These are phyloP conservation scores for Octomys mimax DNA, from an alignment of 2,797 vertebrate genomes.

Conservation along the genomic window DNA sequence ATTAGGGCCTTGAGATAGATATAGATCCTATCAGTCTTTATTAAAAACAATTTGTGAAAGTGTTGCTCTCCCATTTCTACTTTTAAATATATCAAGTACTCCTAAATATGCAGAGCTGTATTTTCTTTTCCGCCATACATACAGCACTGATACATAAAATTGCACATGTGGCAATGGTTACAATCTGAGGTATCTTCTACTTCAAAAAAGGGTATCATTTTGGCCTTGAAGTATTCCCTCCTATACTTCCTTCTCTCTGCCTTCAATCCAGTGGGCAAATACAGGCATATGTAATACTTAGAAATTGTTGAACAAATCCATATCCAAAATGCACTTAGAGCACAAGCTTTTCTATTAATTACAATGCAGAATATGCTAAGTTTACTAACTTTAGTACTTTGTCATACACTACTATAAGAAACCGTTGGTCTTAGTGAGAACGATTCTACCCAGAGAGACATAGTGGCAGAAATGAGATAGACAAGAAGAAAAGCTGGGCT, in stretches of 20 bases:
- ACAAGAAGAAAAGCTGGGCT: too few relatives aligned
- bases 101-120: background rate
- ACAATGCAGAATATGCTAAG: background rate
- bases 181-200: background rate
- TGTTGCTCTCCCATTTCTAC: background rate
- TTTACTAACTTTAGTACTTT: background rate
- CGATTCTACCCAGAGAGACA: too few relatives aligned
- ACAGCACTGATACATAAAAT: background rate
- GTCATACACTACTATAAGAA: background rate
- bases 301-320: background rate
- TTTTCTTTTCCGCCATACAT: background rate
- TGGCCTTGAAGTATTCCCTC: background rate
- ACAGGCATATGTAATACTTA: background rate
- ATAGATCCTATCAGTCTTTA: background rate
- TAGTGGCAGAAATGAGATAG: too few relatives aligned
- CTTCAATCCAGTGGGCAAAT: background rate
- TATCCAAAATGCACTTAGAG: background rate
- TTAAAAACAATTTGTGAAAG: background rate
- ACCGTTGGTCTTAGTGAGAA: too few relatives aligned
- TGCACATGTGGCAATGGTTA: background rate
- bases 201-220: background rate
- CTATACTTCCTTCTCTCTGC: background rate
- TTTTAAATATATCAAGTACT: background rate
- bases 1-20: background rate
- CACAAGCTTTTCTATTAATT: background rate